Evolutionary conservation across 2,797 vertebrate species (phyloP).

Genomic region (Thamnophis elegans): DNA sequence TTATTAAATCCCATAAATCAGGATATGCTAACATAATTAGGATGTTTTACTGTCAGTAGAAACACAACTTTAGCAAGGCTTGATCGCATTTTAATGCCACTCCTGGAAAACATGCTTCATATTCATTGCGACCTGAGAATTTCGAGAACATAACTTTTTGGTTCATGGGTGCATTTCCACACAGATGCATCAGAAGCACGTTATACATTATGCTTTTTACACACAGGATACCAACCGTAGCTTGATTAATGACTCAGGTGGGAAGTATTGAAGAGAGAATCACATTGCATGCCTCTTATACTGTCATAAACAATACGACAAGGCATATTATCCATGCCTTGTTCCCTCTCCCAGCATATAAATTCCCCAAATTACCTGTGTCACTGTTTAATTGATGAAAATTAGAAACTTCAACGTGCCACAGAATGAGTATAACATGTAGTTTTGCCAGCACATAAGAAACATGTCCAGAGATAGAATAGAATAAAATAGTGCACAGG

Average conservation of each 20-base stretch:
- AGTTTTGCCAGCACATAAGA: not conserved
- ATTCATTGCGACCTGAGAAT: not conserved
- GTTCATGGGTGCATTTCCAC: not conserved
- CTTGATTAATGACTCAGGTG: not conserved
- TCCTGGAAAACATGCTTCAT: not conserved
- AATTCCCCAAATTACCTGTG: not conserved
- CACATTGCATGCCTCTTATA: not conserved
- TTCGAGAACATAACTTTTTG: not conserved
- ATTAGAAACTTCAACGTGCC: not conserved
- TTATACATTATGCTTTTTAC: not conserved
- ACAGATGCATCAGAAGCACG: not conserved
- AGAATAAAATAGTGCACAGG: not conserved
- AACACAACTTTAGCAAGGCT: not conserved
- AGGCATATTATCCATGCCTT: not conserved
- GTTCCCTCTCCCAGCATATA: not conserved
- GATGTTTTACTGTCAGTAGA: not conserved
- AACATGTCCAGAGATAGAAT: not conserved
- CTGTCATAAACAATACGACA: not conserved
- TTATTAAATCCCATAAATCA: conserved; percentile 23
- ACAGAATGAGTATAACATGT: not conserved
- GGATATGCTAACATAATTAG: not conserved
- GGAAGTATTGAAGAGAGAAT: not conserved
- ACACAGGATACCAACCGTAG: not conserved
- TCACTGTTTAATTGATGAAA: not conserved
- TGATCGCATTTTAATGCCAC: not conserved